A percentile compares a stretch with the other conserved stretches of the same genome.
These are phyloP conservation scores for Ptychobarbus kaznakovi DNA, from an alignment of 2,797 vertebrate genomes.

Conservation along the genomic window DNA sequence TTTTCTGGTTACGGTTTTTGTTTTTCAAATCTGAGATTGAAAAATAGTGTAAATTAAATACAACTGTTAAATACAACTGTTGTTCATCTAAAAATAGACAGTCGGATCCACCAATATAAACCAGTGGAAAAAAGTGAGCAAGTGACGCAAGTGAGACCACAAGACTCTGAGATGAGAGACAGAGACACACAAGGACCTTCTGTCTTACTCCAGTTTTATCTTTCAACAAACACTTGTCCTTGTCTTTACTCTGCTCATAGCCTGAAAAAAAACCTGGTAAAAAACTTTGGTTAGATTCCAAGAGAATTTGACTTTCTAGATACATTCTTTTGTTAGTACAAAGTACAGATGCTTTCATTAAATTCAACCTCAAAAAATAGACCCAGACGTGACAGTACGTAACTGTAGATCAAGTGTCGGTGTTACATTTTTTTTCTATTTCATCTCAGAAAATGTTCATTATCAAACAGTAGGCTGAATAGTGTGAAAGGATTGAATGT, in stretches of 20 bases:
- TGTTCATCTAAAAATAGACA: slow-evolving; percentile 13
- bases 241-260: slow-evolving; percentile 48
- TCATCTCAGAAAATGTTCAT: not conserved
- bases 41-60: not conserved
- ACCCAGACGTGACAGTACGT: not conserved
- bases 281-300: slow-evolving; percentile 8
- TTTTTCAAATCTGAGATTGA: not conserved
- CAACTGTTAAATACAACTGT: not conserved
- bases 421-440: not conserved
- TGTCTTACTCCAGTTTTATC: slow-evolving; percentile 61
- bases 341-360: not conserved
- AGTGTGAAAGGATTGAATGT: slow-evolving; percentile 48
- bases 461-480: not conserved
- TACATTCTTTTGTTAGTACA: not conserved
- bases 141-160: slow-evolving; percentile 71
- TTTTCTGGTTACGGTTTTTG: not conserved
- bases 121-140: slow-evolving; percentile 38
- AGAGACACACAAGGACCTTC: slow-evolving; percentile 74
- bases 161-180: slow-evolving; percentile 54
- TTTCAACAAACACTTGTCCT: slow-evolving; percentile 74
- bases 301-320: not conserved
- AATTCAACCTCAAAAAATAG: not conserved
- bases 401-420: not conserved
- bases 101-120: slow-evolving; percentile 32
- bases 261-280: not conserved